phyloP scores from a whole-genome alignment of 2,113 vertebrate species.

The Camarhynchus parvulus region DNA sequence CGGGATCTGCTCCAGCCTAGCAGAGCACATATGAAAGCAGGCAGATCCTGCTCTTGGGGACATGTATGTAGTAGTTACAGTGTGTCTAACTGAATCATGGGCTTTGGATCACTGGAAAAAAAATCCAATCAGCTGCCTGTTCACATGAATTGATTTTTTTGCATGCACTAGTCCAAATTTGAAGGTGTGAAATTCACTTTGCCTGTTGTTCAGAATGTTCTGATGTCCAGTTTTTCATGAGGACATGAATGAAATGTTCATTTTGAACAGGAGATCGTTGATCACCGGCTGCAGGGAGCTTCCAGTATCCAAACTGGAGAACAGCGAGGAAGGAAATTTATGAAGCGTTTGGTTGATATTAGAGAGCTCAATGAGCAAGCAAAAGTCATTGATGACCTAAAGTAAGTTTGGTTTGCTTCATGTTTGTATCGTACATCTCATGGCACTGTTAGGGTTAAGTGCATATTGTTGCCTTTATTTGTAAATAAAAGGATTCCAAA shows the following conservation, averaged over 20 bases:
- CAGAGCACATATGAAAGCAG: slow-evolving; percentile 79
- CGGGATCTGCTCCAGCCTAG: slow-evolving; percentile 73
- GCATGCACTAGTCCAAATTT: slow-evolving; percentile 74
- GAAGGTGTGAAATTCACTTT: slow-evolving; percentile 50
- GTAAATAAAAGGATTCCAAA: not conserved
- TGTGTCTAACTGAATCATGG: slow-evolving; percentile 67
- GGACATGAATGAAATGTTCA: not conserved
- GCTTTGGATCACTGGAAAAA: slow-evolving; percentile 68
- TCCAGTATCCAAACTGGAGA: slow-evolving; percentile 83
- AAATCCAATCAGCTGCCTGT: slow-evolving; percentile 56
- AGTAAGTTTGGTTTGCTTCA: slow-evolving; percentile 77
- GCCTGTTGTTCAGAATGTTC: not conserved
- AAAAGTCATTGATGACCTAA: slow-evolving; percentile 98
- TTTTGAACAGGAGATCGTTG: slow-evolving; percentile 84
- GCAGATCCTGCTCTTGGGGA: slow-evolving; percentile 94
- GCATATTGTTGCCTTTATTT: not conserved
- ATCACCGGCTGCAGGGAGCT: slow-evolving; percentile 83
- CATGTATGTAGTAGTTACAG: slow-evolving; percentile 87
- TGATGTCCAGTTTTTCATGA: not conserved
- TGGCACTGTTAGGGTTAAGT: not conserved
- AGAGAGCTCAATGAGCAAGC: slow-evolving; percentile 98
- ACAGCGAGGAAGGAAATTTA: slow-evolving; percentile 87
- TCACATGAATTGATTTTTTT: slow-evolving; percentile 65
- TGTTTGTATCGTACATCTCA: not conserved
- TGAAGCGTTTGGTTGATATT: slow-evolving; percentile 95